Percentiles rank a stretch among this genome's conserved stretches.
Conservation (phyloP, 2,888 invertebrate species). For the Seira ritae region DNA sequence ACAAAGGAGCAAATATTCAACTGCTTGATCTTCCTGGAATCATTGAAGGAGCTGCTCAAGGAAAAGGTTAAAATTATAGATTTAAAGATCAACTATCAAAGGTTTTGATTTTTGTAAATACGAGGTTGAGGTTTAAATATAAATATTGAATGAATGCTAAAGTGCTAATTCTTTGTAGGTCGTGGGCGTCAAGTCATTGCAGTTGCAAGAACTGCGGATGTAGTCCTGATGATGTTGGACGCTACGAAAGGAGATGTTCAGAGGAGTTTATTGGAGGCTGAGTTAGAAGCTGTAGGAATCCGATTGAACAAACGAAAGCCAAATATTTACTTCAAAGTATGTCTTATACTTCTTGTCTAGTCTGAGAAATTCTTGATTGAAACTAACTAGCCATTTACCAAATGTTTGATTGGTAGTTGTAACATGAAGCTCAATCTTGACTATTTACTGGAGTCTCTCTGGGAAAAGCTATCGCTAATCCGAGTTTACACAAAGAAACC, state of each 20-base stretch:
- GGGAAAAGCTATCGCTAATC: slow-evolving; percentile 96
- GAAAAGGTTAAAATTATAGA: slow-evolving; percentile 76
- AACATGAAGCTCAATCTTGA: slow-evolving; percentile 92
- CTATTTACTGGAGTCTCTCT: slow-evolving; percentile 91
- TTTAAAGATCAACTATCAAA: too few relatives aligned
- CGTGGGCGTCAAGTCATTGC: slow-evolving; percentile 85
- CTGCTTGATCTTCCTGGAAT: slow-evolving; percentile 98
- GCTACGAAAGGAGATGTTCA: slow-evolving; percentile 99
- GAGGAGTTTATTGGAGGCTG: slow-evolving; percentile 91
- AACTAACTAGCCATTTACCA: neutral
- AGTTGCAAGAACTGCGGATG: slow-evolving; percentile 97
- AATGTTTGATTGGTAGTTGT: slow-evolving; percentile 83
- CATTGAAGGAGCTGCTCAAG: slow-evolving; percentile 98
- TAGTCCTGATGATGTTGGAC: slow-evolving; percentile 99
- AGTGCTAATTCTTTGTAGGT: slow-evolving; percentile 60
- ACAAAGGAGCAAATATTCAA: slow-evolving; percentile 99
- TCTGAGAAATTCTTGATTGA: neutral
- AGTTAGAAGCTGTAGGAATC: slow-evolving; percentile 98
- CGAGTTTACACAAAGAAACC: slow-evolving; percentile 99
- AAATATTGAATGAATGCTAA: slow-evolving; percentile 23
- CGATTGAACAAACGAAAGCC: slow-evolving; percentile 96
- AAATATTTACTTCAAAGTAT: slow-evolving; percentile 98
- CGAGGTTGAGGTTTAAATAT: slow-evolving; percentile 23
- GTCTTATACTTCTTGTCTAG: too few relatives aligned
- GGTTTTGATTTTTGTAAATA: too few relatives aligned